Conservation (phyloP, 1,140 invertebrate genomes). For the Nymphalis io region DNA sequence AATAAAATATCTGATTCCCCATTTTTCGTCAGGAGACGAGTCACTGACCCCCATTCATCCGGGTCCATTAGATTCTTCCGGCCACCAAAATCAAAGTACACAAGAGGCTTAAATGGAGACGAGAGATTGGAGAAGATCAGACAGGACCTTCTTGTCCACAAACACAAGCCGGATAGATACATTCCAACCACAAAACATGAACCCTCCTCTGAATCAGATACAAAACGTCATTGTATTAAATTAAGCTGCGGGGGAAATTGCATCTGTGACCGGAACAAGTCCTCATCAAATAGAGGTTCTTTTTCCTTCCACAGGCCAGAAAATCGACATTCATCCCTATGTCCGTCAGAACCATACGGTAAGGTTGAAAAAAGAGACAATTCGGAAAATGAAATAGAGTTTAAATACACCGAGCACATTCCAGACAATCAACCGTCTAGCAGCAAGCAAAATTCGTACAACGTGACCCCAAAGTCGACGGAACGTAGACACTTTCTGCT, state of each 20-base stretch:
- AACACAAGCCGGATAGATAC: slow-evolving; percentile 69
- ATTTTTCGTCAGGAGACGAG: slow-evolving; percentile 60
- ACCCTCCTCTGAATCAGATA: slow-evolving; percentile 55
- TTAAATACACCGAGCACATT: slow-evolving; percentile 74
- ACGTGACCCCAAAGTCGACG: slow-evolving; percentile 70
- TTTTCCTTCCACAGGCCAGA: slow-evolving; percentile 71
- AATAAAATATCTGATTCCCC: slow-evolving; percentile 76
- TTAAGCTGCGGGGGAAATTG: slow-evolving; percentile 68
- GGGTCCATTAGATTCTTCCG: slow-evolving; percentile 72
- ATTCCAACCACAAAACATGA: slow-evolving; percentile 66
- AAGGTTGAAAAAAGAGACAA: slow-evolving; percentile 50
- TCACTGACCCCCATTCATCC: slow-evolving; percentile 61
- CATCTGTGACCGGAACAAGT: slow-evolving; percentile 64
- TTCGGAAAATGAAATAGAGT: slow-evolving; percentile 74
- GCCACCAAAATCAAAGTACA: slow-evolving; percentile 73
- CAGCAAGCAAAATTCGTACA: slow-evolving; percentile 72
- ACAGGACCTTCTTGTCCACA: slow-evolving; percentile 72
- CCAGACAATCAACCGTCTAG: slow-evolving; percentile 68
- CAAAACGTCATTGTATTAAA: slow-evolving; percentile 55
- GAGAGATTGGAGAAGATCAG: slow-evolving; percentile 74
- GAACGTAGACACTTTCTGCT: slow-evolving; percentile 70
- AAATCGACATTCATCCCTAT: slow-evolving; percentile 59
- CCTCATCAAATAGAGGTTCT: slow-evolving; percentile 62
- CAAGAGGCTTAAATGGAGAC: slow-evolving; percentile 69
- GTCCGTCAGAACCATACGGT: slow-evolving; percentile 58